phyloP scores from a whole-genome alignment of 2,888 invertebrate species.

The Scaptomyza polygonia region DNA sequence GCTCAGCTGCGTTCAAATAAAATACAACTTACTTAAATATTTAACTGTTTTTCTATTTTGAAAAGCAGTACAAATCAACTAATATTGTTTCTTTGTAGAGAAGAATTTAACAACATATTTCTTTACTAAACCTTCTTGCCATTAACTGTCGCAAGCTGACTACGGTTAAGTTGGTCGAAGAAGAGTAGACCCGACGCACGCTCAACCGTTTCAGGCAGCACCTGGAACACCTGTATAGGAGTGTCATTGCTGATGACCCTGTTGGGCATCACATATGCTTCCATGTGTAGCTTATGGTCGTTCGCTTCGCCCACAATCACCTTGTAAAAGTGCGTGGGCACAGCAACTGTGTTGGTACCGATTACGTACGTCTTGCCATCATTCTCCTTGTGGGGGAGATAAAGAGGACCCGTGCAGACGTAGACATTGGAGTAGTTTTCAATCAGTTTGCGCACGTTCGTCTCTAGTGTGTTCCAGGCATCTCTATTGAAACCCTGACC shows the following conservation, averaged over 20 bases:
- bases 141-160: conserved; percentile 90
- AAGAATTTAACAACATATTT: background rate
- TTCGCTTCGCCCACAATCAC: conserved; percentile 91
- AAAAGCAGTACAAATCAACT: background rate
- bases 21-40: conserved; percentile 63
- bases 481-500: conserved; percentile 96
- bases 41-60: background rate
- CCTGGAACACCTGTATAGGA: conserved; percentile 91
- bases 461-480: conserved; percentile 95
- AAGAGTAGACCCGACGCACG: conserved; percentile 95
- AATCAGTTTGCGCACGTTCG: conserved; percentile 91
- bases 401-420: conserved; percentile 96
- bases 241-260: conserved; percentile 91
- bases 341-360: conserved; percentile 96
- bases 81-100: too few species aligned
- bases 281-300: conserved; percentile 92
- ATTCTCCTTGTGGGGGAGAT: conserved; percentile 92
- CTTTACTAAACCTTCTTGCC: conserved; percentile 86
- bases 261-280: conserved; percentile 98
- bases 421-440: conserved; percentile 91
- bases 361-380: conserved; percentile 97
- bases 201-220: conserved; percentile 96
- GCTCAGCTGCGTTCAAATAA: conserved; percentile 28
- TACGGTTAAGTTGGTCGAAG: conserved; percentile 92
- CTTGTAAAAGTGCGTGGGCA: conserved; percentile 99